Evolutionary conservation across 2,797 vertebrate genomes (phyloP), one percentile per base, ranked within the genome.

Genomic region (Mico argentatus): DNA sequence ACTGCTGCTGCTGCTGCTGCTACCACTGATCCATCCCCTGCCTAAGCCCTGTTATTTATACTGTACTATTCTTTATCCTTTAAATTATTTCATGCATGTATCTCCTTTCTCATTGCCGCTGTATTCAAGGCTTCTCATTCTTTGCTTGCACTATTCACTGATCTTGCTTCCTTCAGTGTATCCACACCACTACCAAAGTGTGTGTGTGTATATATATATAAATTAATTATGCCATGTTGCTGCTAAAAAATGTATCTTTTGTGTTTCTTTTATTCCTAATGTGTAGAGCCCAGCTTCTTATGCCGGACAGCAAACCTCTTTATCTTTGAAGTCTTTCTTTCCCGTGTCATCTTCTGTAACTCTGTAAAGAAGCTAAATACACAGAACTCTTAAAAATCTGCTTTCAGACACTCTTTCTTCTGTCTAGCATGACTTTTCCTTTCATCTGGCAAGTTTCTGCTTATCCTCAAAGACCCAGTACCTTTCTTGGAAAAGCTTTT

Each of bases 291-390:
- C 64, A 94, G 2, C 33, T 52, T 52, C 52, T 59, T 79, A 59
- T 6, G 12, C 24, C 77, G 67, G 26, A 67, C 41, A 82, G 19
- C 27, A 26, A 26, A 83, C 22, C 4, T n/a, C 24, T 33, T 81
- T 79, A 80, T 89, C 52, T 92, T 91, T 92, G 61, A 88, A 90
- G 36, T n/a, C 81, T 44, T 20, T 67, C 57, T 86, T 70, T 55
- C 75, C 48, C 44, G 30, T 46, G 30, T 36, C 41, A 17, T 30
- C 48, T 39, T 30, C 57, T 39, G 19, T 22, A 50, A 14, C 55
- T 76, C 36, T 87, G 0, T 15, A 24, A 13, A 24, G 17, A 12
- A 30, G 27, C 33, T 41, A 2, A 44, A 1, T 13, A 46, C n/a
- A 11, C 4, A 82, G n/a, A 33, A 26, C 19, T 88, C 57, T 33